Base-by-base conservation (phyloP, 2,113 vertebrate genomes). In the Catharus minimus region DNA sequence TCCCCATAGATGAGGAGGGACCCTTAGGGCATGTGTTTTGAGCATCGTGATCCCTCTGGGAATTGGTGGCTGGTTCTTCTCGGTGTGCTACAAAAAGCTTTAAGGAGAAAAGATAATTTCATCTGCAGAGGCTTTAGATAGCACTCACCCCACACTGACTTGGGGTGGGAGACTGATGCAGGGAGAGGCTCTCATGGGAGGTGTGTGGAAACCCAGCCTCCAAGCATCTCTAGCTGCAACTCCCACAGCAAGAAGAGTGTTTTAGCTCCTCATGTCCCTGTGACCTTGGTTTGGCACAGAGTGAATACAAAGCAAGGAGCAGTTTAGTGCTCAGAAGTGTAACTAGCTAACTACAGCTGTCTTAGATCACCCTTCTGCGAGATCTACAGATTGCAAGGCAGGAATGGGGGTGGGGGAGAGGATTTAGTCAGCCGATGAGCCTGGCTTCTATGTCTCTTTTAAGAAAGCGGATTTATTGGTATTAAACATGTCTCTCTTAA, bases 401-500 rank as follows among this genome's bases (percentile, higher is more conserved):
- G 74, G 38, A 90, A 78, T 72, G 90, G 88, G 90, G 65, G 82
- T 91, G 87, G 78, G 81, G 79, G 44, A 92, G 50, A 95, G 93
- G 86, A 93, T 90, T 95, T 93, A 96, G 92, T 92, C 92, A 96
- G 92, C 71, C 44, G 55, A 95, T 84, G 69, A 96, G 92, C 90
- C 93, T 85, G 86, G 81, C 66, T 95, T 88, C 93, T 88, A 78
- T 79, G 81, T 87, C 85, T 94, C 88, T 95, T 86, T 88, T 89
- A 95, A 95, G 92, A 95, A 95, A 95, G 88, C 3, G 77, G 94
- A 95, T 96, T 94, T 96, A 93, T 96, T 95, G 92, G 94, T 95
- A 95, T 95, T 96, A 94, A 96, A 95, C 83, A 87, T 90, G 94
- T 95, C 95, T 95, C 66, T 95, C 92, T 95, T 94, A 95, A 95